Base-by-base conservation (phyloP, 2,888 invertebrate species). In the Dorcus hopei region DNA sequence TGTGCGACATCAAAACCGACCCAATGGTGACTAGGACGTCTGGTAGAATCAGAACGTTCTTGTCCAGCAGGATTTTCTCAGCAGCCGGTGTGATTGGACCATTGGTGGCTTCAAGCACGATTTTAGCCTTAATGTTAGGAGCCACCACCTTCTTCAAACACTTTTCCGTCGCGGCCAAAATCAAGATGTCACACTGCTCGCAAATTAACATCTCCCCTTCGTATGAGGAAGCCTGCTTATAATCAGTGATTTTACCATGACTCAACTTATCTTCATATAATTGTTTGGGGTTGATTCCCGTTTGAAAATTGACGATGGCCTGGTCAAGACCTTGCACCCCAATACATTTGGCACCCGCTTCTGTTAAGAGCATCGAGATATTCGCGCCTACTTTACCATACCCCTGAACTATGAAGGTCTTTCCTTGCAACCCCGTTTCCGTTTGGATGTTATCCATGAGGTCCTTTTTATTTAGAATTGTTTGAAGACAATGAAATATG, bases 111-210 rank as follows among this genome's bases (percentile, higher is more conserved):
- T 95, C 94, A 33, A 88, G 91, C 70, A 95, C 86, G 56, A 94
- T 86, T 90, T 93, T 94, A 59, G 93, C 92, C 70, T 96, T 87
- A 61, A 97, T 87, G 66, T 85, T 85, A 71, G 86, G 83, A 6
- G 96, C 97, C 77, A 96, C 97, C 43, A 87, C 88, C 72, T 86
- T 87, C 70, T 88, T 89, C 69, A 97, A 91, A 64, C 92, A 91
- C 78, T 95, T 93, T 73, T 97, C 96, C 52, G 90, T 83, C 57
- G 97, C 97, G 63, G 96, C 96, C 1, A 97, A 96, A 54, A 97
- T 89, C 48, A 97, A 85, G 72, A 97, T 95, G 79, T 97, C 97
- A 79, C 96, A 96, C 62, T 90, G 86, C 78, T 96, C 95, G 70
- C 82, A 89, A 78, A 95, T 80, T 67, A 97, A 81, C 76, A 87